phyloP scores from a whole-genome alignment of 2,888 invertebrate species.

The Omphaloscelis lunosa region DNA sequence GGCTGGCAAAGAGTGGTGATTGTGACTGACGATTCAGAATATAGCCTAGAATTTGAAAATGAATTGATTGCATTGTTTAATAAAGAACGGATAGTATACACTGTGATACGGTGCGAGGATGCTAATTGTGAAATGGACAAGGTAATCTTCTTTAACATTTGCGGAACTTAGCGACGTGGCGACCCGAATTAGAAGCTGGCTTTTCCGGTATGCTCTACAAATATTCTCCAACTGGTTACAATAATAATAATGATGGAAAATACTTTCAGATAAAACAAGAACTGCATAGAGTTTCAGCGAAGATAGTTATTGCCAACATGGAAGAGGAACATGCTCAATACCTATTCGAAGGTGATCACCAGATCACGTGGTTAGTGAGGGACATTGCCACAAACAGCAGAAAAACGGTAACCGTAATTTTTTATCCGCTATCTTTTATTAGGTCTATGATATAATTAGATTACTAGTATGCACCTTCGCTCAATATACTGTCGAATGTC shows the following conservation, averaged over 20 bases:
- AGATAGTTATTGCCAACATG: constrained; percentile 73
- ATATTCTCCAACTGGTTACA: not conserved
- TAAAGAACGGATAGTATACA: constrained; percentile 53
- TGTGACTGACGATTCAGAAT: constrained; percentile 69
- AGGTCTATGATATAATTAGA: not conserved
- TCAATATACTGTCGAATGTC: no score
- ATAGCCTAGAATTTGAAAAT: constrained; percentile 67
- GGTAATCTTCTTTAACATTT: constrained; percentile 35
- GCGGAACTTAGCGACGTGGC: not conserved
- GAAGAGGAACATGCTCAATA: constrained; percentile 52
- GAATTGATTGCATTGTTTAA: constrained; percentile 60
- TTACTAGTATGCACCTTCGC: not conserved
- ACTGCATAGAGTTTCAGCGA: constrained; percentile 36
- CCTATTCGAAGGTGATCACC: not conserved
- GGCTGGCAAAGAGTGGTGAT: constrained; percentile 71
- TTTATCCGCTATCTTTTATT: not conserved
- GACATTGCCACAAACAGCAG: not conserved
- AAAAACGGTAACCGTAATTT: no score
- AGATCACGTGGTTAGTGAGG: constrained; percentile 14
- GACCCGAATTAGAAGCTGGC: not conserved
- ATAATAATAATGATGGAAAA: no score
- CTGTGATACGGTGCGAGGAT: constrained; percentile 52
- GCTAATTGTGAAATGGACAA: constrained; percentile 55
- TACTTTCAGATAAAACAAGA: constrained; percentile 12
- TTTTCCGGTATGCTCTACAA: not conserved